Base-by-base conservation (phyloP, 2,888 invertebrate genomes). In the Nysson spinosus region DNA sequence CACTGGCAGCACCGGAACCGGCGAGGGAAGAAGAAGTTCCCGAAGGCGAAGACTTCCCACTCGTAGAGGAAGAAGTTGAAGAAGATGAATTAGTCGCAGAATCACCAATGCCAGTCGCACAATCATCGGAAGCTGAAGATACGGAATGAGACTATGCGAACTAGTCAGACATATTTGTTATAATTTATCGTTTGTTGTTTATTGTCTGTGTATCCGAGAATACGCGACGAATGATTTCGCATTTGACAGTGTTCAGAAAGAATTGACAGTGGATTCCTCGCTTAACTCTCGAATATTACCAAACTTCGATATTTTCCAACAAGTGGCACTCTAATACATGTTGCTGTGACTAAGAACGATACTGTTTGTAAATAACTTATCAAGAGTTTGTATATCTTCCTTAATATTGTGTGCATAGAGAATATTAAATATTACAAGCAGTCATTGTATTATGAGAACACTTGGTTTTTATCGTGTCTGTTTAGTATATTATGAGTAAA, bases 1-100 rank as follows among this genome's bases (percentile, higher is more conserved):
- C 84, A 4, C 52, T 83, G 3, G 75, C 82, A n/a, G 77, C 82
- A 0, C 85, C 85, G 1, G 87, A 86, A 22, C 82, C 85, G 0
- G 78, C 83, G 0, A 70, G 81, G 1, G 86, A 85, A 50, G 85
- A 86, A 26, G 85, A 86, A 50, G 79, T 87, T 0, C 80, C 80
- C 6, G 84, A 84, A 35, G 79, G 76, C 0, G 82, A 83, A 17
- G 80, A 74, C 47, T 83, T 83, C 20, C 51, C 85, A 1, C 72
- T 84, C 0, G 76, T 79, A 0, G 84, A 84, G 12, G 84, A 83
- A 9, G 80, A 75, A 39, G 63, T 69, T 0, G 80, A 73, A 5
- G 78, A 78, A 2, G 82, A 80, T 0, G 77, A 82, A 20, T 50
- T 81, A 0, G 75, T 80, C 1, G 72, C 80, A 0, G 80, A 78